Conservation (phyloP, 2,113 vertebrate species). For the Mus spicilegus region DNA sequence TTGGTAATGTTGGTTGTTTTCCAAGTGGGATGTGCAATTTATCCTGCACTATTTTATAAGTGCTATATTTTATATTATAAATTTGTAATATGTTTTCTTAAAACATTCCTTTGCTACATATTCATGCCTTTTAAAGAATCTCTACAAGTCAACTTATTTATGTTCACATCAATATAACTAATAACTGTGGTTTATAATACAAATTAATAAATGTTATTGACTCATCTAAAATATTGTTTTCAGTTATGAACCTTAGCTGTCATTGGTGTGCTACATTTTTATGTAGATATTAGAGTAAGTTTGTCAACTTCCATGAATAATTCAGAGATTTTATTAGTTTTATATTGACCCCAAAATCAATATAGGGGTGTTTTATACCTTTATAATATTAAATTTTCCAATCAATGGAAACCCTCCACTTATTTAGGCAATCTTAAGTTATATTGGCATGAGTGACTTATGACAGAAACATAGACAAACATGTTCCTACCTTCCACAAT, state of each 20-base stretch:
- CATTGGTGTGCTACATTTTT: neutral
- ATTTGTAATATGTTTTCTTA: neutral
- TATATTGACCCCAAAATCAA: neutral
- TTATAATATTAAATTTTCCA: neutral
- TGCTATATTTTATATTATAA: neutral
- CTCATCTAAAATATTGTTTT: neutral
- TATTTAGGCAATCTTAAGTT: constrained; percentile 28
- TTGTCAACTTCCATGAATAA: neutral
- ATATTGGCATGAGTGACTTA: neutral
- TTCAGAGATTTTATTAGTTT: neutral
- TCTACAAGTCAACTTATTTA: neutral
- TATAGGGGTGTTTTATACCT: neutral
- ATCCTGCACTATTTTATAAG: constrained; percentile 10
- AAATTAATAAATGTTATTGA: neutral
- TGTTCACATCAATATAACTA: neutral
- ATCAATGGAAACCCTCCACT: neutral
- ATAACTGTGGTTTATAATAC: neutral
- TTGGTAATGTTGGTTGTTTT: neutral
- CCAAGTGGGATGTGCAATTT: neutral
- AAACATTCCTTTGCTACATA: neutral
- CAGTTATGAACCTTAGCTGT: neutral
- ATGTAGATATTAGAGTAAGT: constrained; percentile 13
- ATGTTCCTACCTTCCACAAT: neutral
- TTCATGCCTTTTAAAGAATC: neutral
- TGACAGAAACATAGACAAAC: neutral